Conservation (phyloP, 2,113 vertebrate species). For the Chaetorhynchus papuensis region DNA sequence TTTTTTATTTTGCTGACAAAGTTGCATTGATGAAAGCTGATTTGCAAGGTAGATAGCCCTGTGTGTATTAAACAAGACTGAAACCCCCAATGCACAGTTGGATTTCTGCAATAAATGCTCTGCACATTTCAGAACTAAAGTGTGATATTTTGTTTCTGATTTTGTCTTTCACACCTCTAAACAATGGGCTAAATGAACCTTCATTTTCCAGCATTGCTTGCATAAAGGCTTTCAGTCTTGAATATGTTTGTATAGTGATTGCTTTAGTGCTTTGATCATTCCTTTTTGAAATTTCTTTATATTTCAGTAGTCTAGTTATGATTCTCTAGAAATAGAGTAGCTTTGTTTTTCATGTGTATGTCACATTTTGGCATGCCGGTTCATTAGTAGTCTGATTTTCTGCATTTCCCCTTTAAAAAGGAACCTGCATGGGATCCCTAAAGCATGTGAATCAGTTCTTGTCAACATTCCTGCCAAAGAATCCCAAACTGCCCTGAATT, state of each 20-base stretch:
- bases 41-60: conserved; percentile 97
- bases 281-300: conserved; percentile 49
- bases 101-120: conserved; percentile 48
- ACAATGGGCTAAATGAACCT: conserved; percentile 13
- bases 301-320: conserved; percentile 67
- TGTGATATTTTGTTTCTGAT: conserved; percentile 19
- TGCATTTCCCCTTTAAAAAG: conserved; percentile 33
- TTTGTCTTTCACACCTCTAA: conserved; percentile 25
- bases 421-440: conserved; percentile 69
- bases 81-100: conserved; percentile 70
- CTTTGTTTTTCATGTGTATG: conserved; percentile 59
- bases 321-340: conserved; percentile 70
- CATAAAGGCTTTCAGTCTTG: conserved; percentile 83
- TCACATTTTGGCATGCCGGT: conserved; percentile 71
- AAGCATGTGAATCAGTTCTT: conserved; percentile 75
- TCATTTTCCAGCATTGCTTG: conserved; percentile 62
- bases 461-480: conserved; percentile 69
- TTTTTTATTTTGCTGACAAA: conserved; percentile 94
- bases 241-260: conserved; percentile 73
- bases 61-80: conserved; percentile 86
- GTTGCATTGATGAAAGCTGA: conserved; percentile 99
- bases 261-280: conserved; percentile 71
- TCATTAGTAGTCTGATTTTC: conserved; percentile 53
- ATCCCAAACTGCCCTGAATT: neutral
- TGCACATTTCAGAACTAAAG: conserved; percentile 29